Conservation (phyloP, 2,797 vertebrate genomes). For the Agapornis canus region DNA sequence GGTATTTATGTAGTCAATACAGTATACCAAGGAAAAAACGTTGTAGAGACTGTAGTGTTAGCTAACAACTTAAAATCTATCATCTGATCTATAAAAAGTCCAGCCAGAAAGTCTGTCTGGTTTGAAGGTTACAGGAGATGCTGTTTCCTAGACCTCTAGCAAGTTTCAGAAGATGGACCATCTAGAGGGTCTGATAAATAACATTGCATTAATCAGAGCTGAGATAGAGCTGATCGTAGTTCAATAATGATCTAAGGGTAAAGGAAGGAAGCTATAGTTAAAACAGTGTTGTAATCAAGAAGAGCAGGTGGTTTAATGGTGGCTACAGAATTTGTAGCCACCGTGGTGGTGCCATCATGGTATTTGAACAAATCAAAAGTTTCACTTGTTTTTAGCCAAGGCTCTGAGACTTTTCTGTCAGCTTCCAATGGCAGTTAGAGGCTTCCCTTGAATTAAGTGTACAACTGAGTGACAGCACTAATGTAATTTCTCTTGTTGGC, state of each 20-base stretch:
- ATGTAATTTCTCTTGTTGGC: neutral
- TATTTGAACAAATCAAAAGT: neutral
- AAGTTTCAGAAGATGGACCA: neutral
- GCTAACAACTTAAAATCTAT: neutral
- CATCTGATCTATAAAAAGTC: neutral
- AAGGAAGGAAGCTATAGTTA: neutral
- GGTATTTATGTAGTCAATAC: neutral
- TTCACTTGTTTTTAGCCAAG: neutral
- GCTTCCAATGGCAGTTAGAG: neutral
- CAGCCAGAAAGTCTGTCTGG: neutral
- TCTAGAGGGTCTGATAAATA: neutral
- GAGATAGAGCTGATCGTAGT: neutral
- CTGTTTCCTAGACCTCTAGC: neutral
- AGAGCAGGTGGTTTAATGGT: neutral
- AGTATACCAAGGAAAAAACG: neutral
- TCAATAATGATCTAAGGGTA: neutral
- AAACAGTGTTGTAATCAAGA: neutral
- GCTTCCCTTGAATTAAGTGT: neutral
- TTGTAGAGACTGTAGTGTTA: neutral
- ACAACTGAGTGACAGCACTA: neutral
- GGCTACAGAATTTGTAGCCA: neutral
- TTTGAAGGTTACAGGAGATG: neutral
- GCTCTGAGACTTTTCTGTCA: neutral
- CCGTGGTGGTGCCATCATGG: neutral
- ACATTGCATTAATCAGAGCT: neutral